phyloP scores from a whole-genome alignment of 1,140 invertebrate species.

The Bacillus rossius region DNA sequence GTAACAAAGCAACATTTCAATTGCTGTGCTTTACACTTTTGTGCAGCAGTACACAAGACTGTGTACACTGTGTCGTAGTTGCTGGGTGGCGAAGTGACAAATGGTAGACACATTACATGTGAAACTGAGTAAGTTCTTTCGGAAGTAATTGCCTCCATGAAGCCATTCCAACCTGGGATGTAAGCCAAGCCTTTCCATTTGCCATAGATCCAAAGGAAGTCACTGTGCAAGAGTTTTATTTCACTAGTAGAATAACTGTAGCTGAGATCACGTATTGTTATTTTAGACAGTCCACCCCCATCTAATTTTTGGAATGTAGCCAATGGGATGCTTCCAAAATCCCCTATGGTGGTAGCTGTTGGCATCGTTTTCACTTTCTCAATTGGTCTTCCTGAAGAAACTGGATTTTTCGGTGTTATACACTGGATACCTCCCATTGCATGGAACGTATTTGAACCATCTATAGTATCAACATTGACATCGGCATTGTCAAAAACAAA shows the following conservation, averaged over 20 bases:
- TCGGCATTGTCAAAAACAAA: slow-evolving; percentile 33
- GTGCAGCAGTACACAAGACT: slow-evolving; percentile 15
- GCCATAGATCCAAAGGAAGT: slow-evolving; percentile 15
- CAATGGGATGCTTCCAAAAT: background rate
- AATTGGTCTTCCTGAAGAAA: slow-evolving; percentile 15
- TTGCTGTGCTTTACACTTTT: slow-evolving; percentile 10
- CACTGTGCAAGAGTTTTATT: background rate
- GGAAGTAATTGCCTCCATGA: slow-evolving; percentile 22
- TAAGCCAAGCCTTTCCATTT: slow-evolving; percentile 18
- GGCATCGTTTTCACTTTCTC: background rate
- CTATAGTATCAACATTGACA: slow-evolving; percentile 26
- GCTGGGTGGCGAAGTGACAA: slow-evolving; percentile 19
- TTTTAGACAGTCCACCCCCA: too few species aligned
- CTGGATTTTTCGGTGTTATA: slow-evolving; percentile 17
- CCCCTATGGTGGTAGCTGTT: too few species aligned
- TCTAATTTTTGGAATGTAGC: background rate
- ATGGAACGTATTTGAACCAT: slow-evolving; percentile 30
- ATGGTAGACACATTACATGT: slow-evolving; percentile 19
- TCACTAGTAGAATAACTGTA: too few species aligned
- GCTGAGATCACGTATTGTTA: too few species aligned
- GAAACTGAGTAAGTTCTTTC: slow-evolving; percentile 18
- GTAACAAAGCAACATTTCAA: slow-evolving; percentile 22
- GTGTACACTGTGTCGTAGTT: slow-evolving; percentile 22
- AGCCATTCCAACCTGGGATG: slow-evolving; percentile 31
- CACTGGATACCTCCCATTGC: slow-evolving; percentile 16